phyloP scores from a whole-genome alignment of 2,888 invertebrate species.

The Lordiphosa andalusiaca region DNA sequence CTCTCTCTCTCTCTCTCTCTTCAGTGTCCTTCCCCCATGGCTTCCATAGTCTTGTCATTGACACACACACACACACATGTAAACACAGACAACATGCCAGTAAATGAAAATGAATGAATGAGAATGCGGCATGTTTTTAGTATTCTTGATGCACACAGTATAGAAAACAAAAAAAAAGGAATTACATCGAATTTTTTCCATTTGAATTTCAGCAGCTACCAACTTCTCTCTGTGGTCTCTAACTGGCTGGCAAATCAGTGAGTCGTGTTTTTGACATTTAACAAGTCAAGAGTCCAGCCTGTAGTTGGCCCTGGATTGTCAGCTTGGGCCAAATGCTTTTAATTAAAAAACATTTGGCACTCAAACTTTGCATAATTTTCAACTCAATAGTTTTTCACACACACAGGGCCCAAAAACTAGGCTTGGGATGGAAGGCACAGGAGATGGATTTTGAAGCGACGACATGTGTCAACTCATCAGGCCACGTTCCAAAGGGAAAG shows the following conservation, averaged over 20 bases:
- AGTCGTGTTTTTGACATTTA: constrained; percentile 68
- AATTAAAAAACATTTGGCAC: constrained; percentile 66
- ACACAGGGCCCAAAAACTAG: background rate
- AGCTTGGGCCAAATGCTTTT: constrained; percentile 54
- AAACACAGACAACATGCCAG: constrained; percentile 50
- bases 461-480: constrained; percentile 74
- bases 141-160: constrained; percentile 38
- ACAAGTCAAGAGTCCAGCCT: constrained; percentile 45
- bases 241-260: constrained; percentile 50
- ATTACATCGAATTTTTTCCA: constrained; percentile 56
- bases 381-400: constrained; percentile 49
- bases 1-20: no score
- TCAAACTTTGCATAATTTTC: constrained; percentile 61
- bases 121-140: constrained; percentile 47
- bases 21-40: constrained; percentile 8
- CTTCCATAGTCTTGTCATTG: constrained; percentile 47
- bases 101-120: constrained; percentile 65
- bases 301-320: constrained; percentile 32
- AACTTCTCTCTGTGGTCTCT: no score
- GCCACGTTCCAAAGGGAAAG: constrained; percentile 49
- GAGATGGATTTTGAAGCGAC: constrained; percentile 26
- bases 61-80: constrained; percentile 34
- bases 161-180: constrained; percentile 22
- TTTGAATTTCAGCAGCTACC: constrained; percentile 8
- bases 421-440: background rate